phyloP scores from a whole-genome alignment of 2,797 vertebrate genomes.

The Platalea minor region DNA sequence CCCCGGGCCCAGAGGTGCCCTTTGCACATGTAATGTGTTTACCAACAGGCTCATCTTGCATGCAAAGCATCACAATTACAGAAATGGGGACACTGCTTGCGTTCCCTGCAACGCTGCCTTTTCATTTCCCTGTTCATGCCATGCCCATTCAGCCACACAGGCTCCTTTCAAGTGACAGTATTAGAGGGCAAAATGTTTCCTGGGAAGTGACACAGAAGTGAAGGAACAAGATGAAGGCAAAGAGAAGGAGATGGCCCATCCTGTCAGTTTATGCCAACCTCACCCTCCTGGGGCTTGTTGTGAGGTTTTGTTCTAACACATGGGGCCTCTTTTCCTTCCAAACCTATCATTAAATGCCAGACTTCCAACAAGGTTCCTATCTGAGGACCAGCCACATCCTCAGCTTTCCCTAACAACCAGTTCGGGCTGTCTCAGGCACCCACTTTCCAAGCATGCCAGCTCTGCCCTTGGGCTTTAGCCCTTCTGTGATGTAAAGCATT shows the following conservation, averaged over 20 bases:
- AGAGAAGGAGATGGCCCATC: neutral
- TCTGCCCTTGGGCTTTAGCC: neutral
- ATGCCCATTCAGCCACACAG: too few species aligned
- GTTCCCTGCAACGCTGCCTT: too few species aligned
- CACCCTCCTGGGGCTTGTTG: neutral
- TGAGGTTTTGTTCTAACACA: neutral
- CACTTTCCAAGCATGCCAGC: neutral
- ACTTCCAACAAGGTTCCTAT: neutral
- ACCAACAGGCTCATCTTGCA: neutral
- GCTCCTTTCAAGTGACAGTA: neutral
- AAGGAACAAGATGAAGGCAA: neutral
- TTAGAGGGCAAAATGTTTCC: neutral
- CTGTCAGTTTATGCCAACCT: too few species aligned
- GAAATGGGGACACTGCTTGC: too few species aligned
- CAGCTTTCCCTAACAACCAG: neutral
- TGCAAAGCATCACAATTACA: neutral
- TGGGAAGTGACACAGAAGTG: neutral
- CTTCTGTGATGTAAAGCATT: neutral
- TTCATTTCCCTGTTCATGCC: too few species aligned
- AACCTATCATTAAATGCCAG: neutral
- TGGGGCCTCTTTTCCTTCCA: neutral
- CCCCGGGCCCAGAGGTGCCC: neutral
- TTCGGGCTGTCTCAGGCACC: neutral
- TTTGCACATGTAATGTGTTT: fast-evolving
- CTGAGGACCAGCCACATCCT: neutral